Evolutionary conservation across 2,797 vertebrate genomes (phyloP).

Genomic region (Sphaeramia orbicularis): DNA sequence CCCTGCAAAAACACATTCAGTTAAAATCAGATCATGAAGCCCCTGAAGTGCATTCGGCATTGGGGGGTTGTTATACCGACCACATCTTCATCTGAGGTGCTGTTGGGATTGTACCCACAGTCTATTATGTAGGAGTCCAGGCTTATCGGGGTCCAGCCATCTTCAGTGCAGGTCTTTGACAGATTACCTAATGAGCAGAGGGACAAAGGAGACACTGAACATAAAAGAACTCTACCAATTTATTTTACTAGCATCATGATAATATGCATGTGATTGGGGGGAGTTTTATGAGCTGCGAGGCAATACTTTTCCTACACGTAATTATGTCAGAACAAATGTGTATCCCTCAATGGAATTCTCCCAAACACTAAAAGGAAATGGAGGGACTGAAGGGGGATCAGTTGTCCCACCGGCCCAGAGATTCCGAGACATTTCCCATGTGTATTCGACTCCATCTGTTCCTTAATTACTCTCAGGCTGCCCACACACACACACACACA

Average conservation of each 20-base stretch:
- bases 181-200: constrained; percentile 87
- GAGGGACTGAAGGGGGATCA: constrained; percentile 49
- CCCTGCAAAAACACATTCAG: constrained; percentile 70
- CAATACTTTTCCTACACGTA: constrained; percentile 23
- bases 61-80: constrained; percentile 58
- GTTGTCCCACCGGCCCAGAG: constrained; percentile 45
- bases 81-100: constrained; percentile 64
- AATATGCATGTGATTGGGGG: neutral
- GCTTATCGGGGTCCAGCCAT: constrained; percentile 88
- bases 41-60: neutral
- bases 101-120: constrained; percentile 88
- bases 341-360: constrained; percentile 57
- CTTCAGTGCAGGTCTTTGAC: constrained; percentile 88
- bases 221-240: neutral
- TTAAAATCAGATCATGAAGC: no score
- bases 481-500: constrained; percentile 32
- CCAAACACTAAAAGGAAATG: constrained; percentile 60
- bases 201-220: constrained; percentile 9
- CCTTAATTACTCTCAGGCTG: constrained; percentile 55
- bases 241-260: constrained; percentile 1
- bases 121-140: constrained; percentile 79
- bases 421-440: constrained; percentile 51
- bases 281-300: constrained; percentile 13
- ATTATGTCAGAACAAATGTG: constrained; percentile 44
- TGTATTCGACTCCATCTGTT: constrained; percentile 49